Percentiles rank a stretch among this genome's conserved stretches.
Evolutionary conservation across 2,888 invertebrate genomes (phyloP).

Genomic region (Eremobia ochroleuca): DNA sequence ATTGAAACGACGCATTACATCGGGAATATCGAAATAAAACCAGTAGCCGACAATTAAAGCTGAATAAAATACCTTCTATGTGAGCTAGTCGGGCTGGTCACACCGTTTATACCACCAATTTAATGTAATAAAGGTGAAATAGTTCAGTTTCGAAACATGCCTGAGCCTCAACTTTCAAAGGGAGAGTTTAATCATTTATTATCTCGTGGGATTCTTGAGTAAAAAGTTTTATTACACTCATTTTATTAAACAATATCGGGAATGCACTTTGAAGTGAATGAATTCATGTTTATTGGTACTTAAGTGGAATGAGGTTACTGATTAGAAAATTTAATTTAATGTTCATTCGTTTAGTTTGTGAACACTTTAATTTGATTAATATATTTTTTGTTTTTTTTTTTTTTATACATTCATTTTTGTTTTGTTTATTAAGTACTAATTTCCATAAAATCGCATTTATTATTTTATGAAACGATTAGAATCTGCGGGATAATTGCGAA

Average conservation of each 20-base stretch:
- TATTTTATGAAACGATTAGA: neutral
- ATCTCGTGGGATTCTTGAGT: constrained; percentile 31
- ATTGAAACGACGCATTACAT: constrained; percentile 40
- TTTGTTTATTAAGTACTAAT: neutral
- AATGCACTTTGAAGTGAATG: constrained; percentile 46
- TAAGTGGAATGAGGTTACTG: constrained; percentile 43
- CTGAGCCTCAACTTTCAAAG: constrained; percentile 19
- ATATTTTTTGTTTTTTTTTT: too few species aligned
- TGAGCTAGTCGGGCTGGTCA: constrained; percentile 22
- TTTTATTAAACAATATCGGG: constrained; percentile 32
- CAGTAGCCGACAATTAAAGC: constrained; percentile 62
- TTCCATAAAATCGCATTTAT: neutral
- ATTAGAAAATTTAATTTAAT: constrained; percentile 41
- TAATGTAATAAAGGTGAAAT: constrained; percentile 38
- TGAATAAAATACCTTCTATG: constrained; percentile 37
- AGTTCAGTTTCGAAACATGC: constrained; percentile 39
- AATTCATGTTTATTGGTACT: constrained; percentile 51
- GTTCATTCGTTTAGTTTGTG: constrained; percentile 17
- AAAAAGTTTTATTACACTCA: constrained; percentile 54
- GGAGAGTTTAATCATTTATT: constrained; percentile 38
- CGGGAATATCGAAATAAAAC: constrained; percentile 56
- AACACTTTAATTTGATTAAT: constrained; percentile 37
- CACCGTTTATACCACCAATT: constrained; percentile 56
- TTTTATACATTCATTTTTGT: constrained; percentile 5
- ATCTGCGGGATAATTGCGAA: too few species aligned